These are phyloP conservation scores for Amphiprion ocellaris DNA, from an alignment of 2,113 vertebrate species.

Conservation along the genomic window DNA sequence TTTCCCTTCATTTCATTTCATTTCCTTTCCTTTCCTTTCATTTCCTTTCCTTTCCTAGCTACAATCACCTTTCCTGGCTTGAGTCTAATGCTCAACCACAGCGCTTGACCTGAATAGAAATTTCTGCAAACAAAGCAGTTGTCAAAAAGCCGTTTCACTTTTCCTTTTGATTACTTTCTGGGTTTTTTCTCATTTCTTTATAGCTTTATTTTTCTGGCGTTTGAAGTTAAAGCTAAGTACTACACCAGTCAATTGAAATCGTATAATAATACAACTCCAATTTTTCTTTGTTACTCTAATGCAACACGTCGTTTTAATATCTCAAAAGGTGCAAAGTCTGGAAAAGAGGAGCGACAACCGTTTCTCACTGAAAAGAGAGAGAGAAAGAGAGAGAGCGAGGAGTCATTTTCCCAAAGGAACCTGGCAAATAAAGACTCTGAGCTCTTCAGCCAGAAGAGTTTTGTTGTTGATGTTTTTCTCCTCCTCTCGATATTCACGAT, in stretches of 20 bases:
- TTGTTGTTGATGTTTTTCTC: constrained; percentile 36
- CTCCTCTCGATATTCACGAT: constrained; percentile 33
- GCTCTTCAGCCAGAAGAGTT: constrained; percentile 41
- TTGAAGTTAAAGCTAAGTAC: constrained; percentile 3
- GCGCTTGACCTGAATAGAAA: background rate
- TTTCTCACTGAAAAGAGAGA: background rate
- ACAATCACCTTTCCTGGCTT: background rate
- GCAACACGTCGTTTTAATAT: constrained; percentile 33
- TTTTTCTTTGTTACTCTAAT: constrained; percentile 33
- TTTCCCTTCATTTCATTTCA: background rate
- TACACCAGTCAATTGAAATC: background rate
- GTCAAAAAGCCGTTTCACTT: background rate
- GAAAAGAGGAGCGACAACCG: constrained; percentile 28
- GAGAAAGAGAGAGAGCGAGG: too few relatives aligned
- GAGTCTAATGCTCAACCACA: background rate
- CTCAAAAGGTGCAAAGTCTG: constrained; percentile 43
- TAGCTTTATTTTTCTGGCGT: background rate
- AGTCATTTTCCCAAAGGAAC: constrained; percentile 30
- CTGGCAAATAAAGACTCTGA: constrained; percentile 30
- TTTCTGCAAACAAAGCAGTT: constrained; percentile 12
- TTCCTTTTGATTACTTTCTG: background rate
- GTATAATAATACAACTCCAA: constrained; percentile 1
- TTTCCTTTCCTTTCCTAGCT: background rate
- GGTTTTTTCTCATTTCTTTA: background rate
- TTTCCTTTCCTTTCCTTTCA: background rate